Conservation (phyloP, 1,140 invertebrate genomes). For the Solenopsis invicta region DNA sequence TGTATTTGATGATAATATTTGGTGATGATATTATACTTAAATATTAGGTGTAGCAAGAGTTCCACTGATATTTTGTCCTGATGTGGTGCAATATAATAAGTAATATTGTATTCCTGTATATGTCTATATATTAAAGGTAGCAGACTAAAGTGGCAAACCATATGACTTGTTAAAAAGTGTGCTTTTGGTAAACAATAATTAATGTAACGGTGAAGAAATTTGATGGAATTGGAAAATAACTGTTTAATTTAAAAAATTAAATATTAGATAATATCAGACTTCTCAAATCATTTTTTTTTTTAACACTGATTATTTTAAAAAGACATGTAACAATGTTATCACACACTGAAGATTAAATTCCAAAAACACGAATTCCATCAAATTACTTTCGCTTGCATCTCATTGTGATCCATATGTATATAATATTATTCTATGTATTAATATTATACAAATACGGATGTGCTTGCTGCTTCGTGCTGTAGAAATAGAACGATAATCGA, state of each 20-base stretch:
- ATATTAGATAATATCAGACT: neutral
- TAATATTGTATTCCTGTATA: constrained; percentile 49
- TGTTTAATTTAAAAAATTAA: neutral
- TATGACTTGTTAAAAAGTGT: constrained; percentile 67
- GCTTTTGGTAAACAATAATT: constrained; percentile 64
- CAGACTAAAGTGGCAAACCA: constrained; percentile 84
- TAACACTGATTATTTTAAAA: neutral
- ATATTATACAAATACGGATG: constrained; percentile 53
- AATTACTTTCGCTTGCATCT: neutral
- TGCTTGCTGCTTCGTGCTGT: constrained; percentile 74
- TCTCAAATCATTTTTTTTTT: neutral
- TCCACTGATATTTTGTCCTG: neutral
- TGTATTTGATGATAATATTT: neutral
- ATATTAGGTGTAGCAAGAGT: neutral
- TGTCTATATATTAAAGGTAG: constrained; percentile 74
- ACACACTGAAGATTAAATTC: neutral
- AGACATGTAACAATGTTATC: neutral
- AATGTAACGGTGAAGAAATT: constrained; percentile 26
- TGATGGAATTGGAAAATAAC: constrained; percentile 1
- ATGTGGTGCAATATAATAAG: constrained; percentile 26
- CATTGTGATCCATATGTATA: constrained; percentile 4
- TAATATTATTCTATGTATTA: constrained; percentile 34
- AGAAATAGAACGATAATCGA: constrained; percentile 44
- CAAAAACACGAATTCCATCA: neutral
- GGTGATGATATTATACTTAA: neutral